phyloP scores from a whole-genome alignment of 1,140 invertebrate species.

The Portunus trituberculatus region DNA sequence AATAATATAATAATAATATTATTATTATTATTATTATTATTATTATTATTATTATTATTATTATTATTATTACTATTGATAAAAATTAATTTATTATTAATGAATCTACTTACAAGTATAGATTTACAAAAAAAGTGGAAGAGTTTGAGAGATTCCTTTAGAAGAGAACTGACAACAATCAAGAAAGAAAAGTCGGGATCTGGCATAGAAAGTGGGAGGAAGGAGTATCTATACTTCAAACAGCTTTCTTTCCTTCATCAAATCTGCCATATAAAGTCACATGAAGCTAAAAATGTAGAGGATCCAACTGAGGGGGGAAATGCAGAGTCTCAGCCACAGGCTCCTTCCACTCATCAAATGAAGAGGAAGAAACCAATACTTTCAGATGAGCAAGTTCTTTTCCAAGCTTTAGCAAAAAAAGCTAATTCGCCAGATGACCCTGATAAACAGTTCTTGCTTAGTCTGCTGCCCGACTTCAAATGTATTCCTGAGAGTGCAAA shows the following conservation, averaged over 20 bases:
- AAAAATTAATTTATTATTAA: neutral
- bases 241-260: no score
- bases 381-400: conserved; percentile 46
- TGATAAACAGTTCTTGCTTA: conserved; percentile 40
- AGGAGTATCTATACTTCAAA: conserved; percentile 60
- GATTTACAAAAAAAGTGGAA: conserved; percentile 54
- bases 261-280: no score
- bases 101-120: conserved; percentile 47
- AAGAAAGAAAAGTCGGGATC: conserved; percentile 60
- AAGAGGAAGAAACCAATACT: conserved; percentile 34
- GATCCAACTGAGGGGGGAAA: no score
- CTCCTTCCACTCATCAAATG: neutral
- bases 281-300: no score
- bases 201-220: conserved; percentile 51
- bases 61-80: neutral
- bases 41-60: neutral
- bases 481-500: conserved; percentile 39
- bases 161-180: conserved; percentile 39
- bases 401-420: conserved; percentile 44
- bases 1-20: neutral
- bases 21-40: neutral
- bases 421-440: neutral
- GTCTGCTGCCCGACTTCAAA: conserved; percentile 51
- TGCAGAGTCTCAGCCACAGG: neutral
- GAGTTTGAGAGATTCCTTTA: conserved; percentile 63